Base-by-base conservation (phyloP, 2,888 invertebrate species). In the Drosophila stalkeri region DNA sequence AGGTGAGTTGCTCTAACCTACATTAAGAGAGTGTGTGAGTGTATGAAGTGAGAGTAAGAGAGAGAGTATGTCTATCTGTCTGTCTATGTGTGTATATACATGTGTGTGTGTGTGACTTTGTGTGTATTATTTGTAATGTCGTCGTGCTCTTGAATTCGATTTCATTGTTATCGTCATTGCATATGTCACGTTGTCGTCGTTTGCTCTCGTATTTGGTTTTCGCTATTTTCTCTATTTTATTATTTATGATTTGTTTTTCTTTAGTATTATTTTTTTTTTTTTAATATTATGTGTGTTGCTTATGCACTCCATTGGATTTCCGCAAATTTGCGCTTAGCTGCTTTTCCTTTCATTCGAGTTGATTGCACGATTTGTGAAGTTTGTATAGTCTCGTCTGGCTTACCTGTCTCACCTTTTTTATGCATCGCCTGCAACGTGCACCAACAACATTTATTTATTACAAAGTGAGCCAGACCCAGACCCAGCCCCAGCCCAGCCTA, bases 1-100 rank as follows among this genome's bases (percentile, higher is more conserved):
- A 82, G 92, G 93, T 93, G 80, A 92, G 92, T 60, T 18, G 18
- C 47, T 20, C 35, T 56, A 61, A 55, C 31, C 63, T 20, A 65
- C 9, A 44, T 41, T 27, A 27, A 27, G 27, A 39, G 37, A 6
- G 37, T 37, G 37, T 14, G 37, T 6, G 37, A 39, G n/a, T 27
- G 27, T 27, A 6, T 6, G 27, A 6, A 39, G 8, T 7, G n/a
- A 39, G 39, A 37, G 37, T 4, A n/a, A n/a, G 37, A 14, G 37
- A 14, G 37, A 16, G 39, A 8, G 39, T 8, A 8, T n/a, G 0
- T n/a, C 2, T 16, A 11, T 27, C 12, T 39, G 23, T 39, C n/a
- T 27, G 27, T n/a, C 7, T 14, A 3, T 37, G 5, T 18, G 4
- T 43, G 1, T 18, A 9, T n/a, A 9, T 41, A 27, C 6, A 4